Evolutionary conservation across 2,888 invertebrate species (phyloP).

Genomic region (Spilosoma lubricipeda): DNA sequence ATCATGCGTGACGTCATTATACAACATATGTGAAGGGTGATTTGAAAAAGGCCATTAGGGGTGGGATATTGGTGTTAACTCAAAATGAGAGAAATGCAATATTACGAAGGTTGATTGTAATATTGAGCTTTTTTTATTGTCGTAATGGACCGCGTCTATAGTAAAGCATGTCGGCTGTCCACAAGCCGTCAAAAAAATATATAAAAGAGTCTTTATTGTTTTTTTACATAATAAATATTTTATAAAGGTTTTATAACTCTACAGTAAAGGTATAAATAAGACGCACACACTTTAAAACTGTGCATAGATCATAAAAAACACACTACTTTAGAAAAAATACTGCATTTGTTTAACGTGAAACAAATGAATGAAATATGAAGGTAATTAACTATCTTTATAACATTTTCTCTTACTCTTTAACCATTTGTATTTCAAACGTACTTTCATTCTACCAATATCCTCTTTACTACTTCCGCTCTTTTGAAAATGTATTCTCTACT

Average conservation of each 20-base stretch:
- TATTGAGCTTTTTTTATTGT: background rate
- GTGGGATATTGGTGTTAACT: slow-evolving; percentile 16
- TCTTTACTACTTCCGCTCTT: too few species aligned
- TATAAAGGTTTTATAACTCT: background rate
- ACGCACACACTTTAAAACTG: background rate
- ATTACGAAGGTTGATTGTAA: background rate
- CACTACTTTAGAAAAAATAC: too few species aligned
- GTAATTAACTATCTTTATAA: too few species aligned
- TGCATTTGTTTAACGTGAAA: too few species aligned
- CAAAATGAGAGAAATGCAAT: slow-evolving; percentile 16
- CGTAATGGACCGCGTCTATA: background rate
- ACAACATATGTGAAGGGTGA: slow-evolving; percentile 45
- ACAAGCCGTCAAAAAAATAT: background rate
- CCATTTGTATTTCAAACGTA: too few species aligned
- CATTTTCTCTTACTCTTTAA: too few species aligned
- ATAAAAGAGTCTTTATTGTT: background rate
- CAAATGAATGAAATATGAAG: too few species aligned
- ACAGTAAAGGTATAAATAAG: background rate
- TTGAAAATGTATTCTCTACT: too few species aligned
- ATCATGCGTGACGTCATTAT: slow-evolving; percentile 49
- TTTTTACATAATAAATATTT: background rate
- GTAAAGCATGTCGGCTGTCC: background rate
- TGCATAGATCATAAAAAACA: background rate
- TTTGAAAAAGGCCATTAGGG: slow-evolving; percentile 31
- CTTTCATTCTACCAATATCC: too few species aligned